Percentiles rank a stretch among this genome's conserved stretches.
These are phyloP conservation scores for Xylota segnis DNA, from an alignment of 2,888 invertebrate genomes.

Conservation along the genomic window DNA sequence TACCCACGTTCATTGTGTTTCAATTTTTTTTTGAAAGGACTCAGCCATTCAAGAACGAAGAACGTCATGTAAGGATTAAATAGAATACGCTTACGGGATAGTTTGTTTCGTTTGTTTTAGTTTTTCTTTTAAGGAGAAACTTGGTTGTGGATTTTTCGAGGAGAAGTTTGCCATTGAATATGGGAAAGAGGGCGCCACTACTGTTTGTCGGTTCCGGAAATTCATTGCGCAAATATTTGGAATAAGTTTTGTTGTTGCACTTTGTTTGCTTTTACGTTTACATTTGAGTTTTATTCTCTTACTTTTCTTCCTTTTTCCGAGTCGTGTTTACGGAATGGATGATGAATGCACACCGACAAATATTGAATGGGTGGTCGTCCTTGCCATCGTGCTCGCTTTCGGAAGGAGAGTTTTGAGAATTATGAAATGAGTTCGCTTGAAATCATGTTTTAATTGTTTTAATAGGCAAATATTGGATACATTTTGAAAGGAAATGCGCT, in stretches of 20 bases:
- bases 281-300: slow-evolving; percentile 26
- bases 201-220: slow-evolving; percentile 67
- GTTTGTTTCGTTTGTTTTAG: slow-evolving; percentile 26
- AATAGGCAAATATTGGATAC: background rate
- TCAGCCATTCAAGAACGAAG: background rate
- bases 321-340: slow-evolving; percentile 35
- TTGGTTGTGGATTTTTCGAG: slow-evolving; percentile 25
- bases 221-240: slow-evolving; percentile 74
- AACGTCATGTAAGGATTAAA: slow-evolving; percentile 39
- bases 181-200: slow-evolving; percentile 44
- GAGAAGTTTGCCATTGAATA: background rate
- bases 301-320: slow-evolving; percentile 2
- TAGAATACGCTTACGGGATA: slow-evolving; percentile 12
- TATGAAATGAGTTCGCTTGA: background rate
- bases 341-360: slow-evolving; percentile 35
- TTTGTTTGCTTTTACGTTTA: slow-evolving; percentile 24
- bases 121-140: slow-evolving; percentile 28
- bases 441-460: background rate
- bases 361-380: slow-evolving; percentile 21
- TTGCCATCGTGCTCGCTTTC: background rate
- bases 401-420: background rate
- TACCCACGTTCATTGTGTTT: slow-evolving; percentile 12
- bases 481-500: background rate
- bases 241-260: slow-evolving; percentile 61
- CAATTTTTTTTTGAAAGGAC: background rate